phyloP scores from a whole-genome alignment of 2,113 vertebrate species.

The Nerophis ophidion region DNA sequence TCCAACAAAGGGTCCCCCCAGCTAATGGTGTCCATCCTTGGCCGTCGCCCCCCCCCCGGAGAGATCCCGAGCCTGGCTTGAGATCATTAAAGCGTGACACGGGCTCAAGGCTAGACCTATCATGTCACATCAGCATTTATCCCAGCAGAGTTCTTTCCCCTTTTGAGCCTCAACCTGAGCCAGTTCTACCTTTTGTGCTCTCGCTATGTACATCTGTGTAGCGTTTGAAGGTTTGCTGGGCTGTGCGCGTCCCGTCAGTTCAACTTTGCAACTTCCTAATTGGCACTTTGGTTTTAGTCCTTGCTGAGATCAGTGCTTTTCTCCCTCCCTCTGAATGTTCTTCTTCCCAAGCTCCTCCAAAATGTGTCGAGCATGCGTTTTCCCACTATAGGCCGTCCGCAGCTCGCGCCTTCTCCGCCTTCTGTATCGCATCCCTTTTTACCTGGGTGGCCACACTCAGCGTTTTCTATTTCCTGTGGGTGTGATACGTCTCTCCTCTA shows the following conservation, averaged over 20 bases:
- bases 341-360: constrained; percentile 64
- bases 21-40: constrained; percentile 64
- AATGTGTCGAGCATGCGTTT: constrained; percentile 72
- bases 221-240: constrained; percentile 55
- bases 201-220: constrained; percentile 42
- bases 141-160: constrained; percentile 5
- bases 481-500: constrained; percentile 71
- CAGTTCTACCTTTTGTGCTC: background rate
- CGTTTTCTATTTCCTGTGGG: constrained; percentile 76
- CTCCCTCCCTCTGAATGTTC: constrained; percentile 41
- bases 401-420: constrained; percentile 29
- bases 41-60: constrained; percentile 39
- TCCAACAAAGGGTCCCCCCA: constrained; percentile 58
- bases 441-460: constrained; percentile 69
- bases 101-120: constrained; percentile 47
- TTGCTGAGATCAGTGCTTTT: constrained; percentile 71
- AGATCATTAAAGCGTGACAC: constrained; percentile 60
- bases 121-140: constrained; percentile 61
- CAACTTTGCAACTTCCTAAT: constrained; percentile 68
- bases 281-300: constrained; percentile 70
- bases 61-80: constrained; percentile 47
- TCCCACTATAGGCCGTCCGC: constrained; percentile 48
- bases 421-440: constrained; percentile 42
- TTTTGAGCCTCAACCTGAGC: constrained; percentile 29
- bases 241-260: constrained; percentile 58